Evolutionary conservation across 2,888 invertebrate species (phyloP).

Genomic region (Lithodes maja): DNA sequence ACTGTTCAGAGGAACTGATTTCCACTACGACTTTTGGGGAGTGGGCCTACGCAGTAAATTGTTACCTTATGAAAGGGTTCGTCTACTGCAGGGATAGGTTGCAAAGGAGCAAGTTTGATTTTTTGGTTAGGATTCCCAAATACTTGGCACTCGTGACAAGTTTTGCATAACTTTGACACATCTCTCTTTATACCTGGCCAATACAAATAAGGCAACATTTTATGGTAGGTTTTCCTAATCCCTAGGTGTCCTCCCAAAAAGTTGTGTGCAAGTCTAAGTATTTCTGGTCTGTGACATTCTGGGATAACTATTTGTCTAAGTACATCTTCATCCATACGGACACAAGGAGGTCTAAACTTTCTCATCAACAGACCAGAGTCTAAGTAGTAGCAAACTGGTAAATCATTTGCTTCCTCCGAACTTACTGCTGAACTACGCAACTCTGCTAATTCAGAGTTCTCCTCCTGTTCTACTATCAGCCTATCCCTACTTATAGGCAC

Average conservation of each 20-base stretch:
- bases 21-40: conserved; percentile 16
- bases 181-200: conserved; percentile 4
- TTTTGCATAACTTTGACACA: not conserved
- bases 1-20: conserved; percentile 22
- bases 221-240: conserved; percentile 16
- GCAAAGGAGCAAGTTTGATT: not conserved
- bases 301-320: conserved; percentile 13
- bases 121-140: not conserved
- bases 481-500: not conserved
- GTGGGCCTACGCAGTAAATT: conserved; percentile 24
- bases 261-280: conserved; percentile 18
- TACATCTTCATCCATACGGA: not conserved
- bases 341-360: not conserved
- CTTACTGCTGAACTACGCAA: conserved; percentile 1
- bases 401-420: not conserved
- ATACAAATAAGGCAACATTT: conserved; percentile 6
- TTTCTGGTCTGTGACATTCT: not conserved
- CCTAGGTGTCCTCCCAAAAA: conserved; percentile 15
- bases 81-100: conserved; percentile 11
- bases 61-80: conserved; percentile 22
- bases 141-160: conserved; percentile 8
- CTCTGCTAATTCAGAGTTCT: conserved; percentile 3
- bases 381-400: conserved; percentile 6
- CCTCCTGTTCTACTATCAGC: not conserved
- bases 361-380: conserved; percentile 24